Percentiles rank a stretch among this genome's conserved stretches.
phyloP scores from a whole-genome alignment of 2,113 vertebrate species.

The Haplochromis vanheusdeni region DNA sequence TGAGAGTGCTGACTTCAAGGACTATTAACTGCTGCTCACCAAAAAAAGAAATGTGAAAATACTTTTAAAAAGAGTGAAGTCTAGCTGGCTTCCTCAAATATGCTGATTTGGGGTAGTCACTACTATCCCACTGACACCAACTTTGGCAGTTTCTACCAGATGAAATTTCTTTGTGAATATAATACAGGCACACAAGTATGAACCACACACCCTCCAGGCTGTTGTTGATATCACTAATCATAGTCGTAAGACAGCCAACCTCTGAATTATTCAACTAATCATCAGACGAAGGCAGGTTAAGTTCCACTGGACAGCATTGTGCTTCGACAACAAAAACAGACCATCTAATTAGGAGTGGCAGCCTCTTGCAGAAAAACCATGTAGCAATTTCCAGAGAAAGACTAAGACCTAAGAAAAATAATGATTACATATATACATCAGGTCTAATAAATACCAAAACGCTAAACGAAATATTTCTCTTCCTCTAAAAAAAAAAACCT shows the following conservation, averaged over 20 bases:
- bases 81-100: not conserved
- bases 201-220: not conserved
- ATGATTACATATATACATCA: not conserved
- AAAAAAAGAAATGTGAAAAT: not conserved
- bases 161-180: not conserved
- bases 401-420: not conserved
- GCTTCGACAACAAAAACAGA: not conserved
- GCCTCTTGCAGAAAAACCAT: not conserved
- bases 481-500: not conserved
- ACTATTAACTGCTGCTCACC: not conserved
- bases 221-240: not conserved
- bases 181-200: not conserved
- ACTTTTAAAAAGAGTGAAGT: not conserved
- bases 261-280: conserved; percentile 61
- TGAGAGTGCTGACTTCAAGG: not conserved
- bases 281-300: conserved; percentile 20
- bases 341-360: not conserved
- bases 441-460: not conserved
- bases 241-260: not conserved
- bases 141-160: not conserved
- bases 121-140: not conserved
- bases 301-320: not conserved
- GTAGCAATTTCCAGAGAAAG: not conserved
- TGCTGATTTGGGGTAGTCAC: not conserved
- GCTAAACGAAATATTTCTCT: not conserved